Evolutionary conservation across 2,888 invertebrate species (phyloP), one percentile per base, ranked within the genome.

Genomic region (Coelinius sp.): DNA sequence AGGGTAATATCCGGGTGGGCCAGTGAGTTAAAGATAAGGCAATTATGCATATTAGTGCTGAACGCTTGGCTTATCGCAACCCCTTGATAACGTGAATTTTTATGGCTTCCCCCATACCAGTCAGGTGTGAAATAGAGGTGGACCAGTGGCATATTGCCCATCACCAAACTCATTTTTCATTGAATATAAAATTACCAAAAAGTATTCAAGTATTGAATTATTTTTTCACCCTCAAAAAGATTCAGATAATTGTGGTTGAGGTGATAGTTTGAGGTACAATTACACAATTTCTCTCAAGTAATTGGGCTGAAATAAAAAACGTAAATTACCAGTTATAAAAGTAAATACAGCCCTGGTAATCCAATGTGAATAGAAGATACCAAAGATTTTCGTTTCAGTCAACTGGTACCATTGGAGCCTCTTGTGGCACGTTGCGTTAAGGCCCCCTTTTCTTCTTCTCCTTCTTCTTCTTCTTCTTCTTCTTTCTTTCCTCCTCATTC

Each of bases 41-140:
- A 49, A 49, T 49, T 49, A 20, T 20, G 46, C 46, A 49, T 20
- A 49, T 49, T 49, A 49, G 7, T 20, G 46, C 46, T 20, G 46
- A 49, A 49, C 46, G 46, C 46, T 49, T 17, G 46, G 2, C 0
- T 49, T 49, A 49, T 49, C 46, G 14, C 1, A 2, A 7, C 8
- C 20, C 46, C 46, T 49, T 10, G 46, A 49, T 49, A 49, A 49
- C 7, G 20, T 20, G 46, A 20, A 20, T 49, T 49, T 49, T 49
- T 49, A 49, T 8, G 46, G 46, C 17, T 49, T 49, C 74, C 75
- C 80, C n/a, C n/a, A n/a, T n/a, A n/a, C n/a, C 78, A 80, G 81
- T 81, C 82, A 82, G 80, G 84, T 83, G 83, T 84, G 82, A 82
- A 84, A 80, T 78, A 78, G 78, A 41, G 63, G 64, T 64, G 53